These are phyloP conservation scores for Xyrauchen texanus DNA, from an alignment of 2,113 vertebrate genomes.

Conservation along the genomic window DNA sequence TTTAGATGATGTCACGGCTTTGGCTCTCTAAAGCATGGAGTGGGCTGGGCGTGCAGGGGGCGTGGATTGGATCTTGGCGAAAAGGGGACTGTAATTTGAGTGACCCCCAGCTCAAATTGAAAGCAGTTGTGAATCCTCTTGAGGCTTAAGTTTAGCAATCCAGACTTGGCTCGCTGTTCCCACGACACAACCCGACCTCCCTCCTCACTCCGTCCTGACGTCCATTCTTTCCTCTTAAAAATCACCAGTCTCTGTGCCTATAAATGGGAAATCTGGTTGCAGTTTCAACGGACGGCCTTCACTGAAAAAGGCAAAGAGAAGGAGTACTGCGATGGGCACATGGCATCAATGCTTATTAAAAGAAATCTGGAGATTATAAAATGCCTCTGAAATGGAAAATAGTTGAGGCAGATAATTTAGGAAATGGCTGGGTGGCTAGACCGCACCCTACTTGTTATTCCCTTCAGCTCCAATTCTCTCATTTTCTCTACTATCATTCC, in stretches of 20 bases:
- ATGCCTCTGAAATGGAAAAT: slow-evolving; percentile 55
- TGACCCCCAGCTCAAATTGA: slow-evolving; percentile 64
- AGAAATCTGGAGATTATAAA: slow-evolving; percentile 53
- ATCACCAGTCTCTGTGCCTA: slow-evolving; percentile 53
- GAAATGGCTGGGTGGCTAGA: slow-evolving; percentile 27
- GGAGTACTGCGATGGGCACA: background rate
- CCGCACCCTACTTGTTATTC: background rate
- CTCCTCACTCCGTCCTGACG: slow-evolving; percentile 41
- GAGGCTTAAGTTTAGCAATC: slow-evolving; percentile 53
- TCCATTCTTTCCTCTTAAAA: slow-evolving; percentile 43
- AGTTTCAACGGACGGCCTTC: slow-evolving; percentile 22
- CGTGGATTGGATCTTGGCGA: slow-evolving; percentile 37
- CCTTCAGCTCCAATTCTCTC: background rate
- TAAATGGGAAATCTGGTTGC: slow-evolving; percentile 63
- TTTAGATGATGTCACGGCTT: slow-evolving; percentile 60
- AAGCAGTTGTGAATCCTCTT: slow-evolving; percentile 64
- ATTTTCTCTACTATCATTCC: too few relatives aligned
- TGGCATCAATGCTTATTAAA: slow-evolving; percentile 48
- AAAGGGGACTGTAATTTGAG: slow-evolving; percentile 64
- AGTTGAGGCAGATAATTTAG: slow-evolving; percentile 47
- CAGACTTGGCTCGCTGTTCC: slow-evolving; percentile 60
- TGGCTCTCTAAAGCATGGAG: slow-evolving; percentile 49
- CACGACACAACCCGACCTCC: slow-evolving; percentile 65
- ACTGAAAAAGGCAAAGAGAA: slow-evolving; percentile 57
- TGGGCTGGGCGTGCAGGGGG: slow-evolving; percentile 39